phyloP scores from a whole-genome alignment of 2,888 invertebrate genomes.

The Prosapia bicincta region DNA sequence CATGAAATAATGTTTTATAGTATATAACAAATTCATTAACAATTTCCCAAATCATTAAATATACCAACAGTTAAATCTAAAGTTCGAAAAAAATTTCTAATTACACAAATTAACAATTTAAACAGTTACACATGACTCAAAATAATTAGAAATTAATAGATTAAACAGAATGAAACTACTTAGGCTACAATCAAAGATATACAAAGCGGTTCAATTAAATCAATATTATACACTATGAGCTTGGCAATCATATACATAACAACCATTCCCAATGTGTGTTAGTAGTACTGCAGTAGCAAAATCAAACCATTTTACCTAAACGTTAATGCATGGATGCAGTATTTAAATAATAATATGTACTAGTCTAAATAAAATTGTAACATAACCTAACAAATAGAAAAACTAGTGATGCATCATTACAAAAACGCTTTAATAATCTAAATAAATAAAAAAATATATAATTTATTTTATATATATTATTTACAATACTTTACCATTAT shows the following conservation, averaged over 20 bases:
- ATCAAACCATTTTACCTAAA: too few relatives aligned
- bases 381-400: neutral
- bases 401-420: neutral
- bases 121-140: neutral
- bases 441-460: neutral
- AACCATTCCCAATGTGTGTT: neutral
- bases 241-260: neutral
- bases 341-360: too few relatives aligned
- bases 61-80: too few relatives aligned
- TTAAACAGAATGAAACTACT: neutral
- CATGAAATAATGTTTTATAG: neutral
- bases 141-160: neutral
- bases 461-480: neutral
- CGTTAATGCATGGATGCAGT: too few relatives aligned
- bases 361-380: neutral
- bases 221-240: neutral
- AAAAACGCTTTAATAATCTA: neutral
- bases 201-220: neutral
- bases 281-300: neutral
- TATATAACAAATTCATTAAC: neutral
- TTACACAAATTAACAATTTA: neutral
- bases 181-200: neutral
- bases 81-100: neutral
- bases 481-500: neutral
- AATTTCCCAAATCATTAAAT: neutral